Evolutionary conservation across 2,888 invertebrate species (phyloP).

Genomic region (Sicus ferrugineus): DNA sequence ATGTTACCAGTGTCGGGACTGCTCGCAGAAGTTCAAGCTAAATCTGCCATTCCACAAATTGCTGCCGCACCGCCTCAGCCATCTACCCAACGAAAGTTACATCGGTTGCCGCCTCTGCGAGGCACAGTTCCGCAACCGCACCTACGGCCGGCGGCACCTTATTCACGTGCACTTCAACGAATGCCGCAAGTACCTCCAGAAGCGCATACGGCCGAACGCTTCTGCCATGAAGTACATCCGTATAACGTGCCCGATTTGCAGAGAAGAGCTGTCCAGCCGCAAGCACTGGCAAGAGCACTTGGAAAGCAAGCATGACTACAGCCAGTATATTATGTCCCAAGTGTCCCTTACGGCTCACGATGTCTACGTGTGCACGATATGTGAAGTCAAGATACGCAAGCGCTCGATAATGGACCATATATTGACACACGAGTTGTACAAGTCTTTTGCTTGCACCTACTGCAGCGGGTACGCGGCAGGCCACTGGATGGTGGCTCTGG

Average conservation of each 20-base stretch:
- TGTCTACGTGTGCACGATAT: conserved; percentile 28
- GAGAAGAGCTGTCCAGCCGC: neutral
- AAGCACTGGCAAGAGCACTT: conserved; percentile 30
- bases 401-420: conserved; percentile 22
- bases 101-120: conserved; percentile 34
- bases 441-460: conserved; percentile 32
- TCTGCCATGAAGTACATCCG: neutral
- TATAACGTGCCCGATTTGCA: conserved; percentile 35
- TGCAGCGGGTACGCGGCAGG: conserved; percentile 17
- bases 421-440: conserved; percentile 28
- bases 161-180: conserved; percentile 19
- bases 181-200: conserved; percentile 14
- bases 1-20: conserved; percentile 33
- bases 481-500: neutral
- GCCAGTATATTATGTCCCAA: neutral
- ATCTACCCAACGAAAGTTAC: conserved; percentile 28
- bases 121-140: conserved; percentile 7
- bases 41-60: neutral
- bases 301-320: conserved; percentile 31
- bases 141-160: conserved; percentile 18
- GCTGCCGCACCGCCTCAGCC: conserved; percentile 33
- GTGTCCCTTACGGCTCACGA: conserved; percentile 4
- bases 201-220: neutral
- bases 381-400: conserved; percentile 13
- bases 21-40: conserved; percentile 21